These are phyloP conservation scores for Platygyra sinensis DNA, from an alignment of 64 coral and sea anemone species.

Conservation along the genomic window DNA sequence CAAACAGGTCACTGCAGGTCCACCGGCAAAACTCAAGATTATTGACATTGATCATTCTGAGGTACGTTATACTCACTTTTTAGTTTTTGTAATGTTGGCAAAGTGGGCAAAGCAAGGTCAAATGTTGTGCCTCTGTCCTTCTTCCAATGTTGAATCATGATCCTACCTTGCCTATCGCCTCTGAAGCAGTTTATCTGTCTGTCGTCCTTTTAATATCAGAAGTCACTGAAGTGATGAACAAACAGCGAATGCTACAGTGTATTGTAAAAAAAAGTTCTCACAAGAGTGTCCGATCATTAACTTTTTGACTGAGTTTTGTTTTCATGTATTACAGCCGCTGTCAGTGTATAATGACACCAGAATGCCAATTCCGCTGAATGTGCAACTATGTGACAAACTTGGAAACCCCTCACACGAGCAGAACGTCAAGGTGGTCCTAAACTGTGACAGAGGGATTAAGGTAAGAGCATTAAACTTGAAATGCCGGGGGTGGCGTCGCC, in stretches of 20 bases:
- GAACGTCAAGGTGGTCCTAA: constrained; percentile 82
- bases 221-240: too few relatives aligned
- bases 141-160: too few relatives aligned
- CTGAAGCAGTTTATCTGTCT: too few relatives aligned
- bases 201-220: too few relatives aligned
- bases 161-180: too few relatives aligned
- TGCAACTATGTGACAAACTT: constrained; percentile 80
- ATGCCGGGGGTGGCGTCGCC: too few relatives aligned
- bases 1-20: constrained; percentile 74
- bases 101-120: not conserved
- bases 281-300: too few relatives aligned
- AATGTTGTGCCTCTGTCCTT: not conserved
- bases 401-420: constrained; percentile 72
- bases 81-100: not conserved
- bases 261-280: too few relatives aligned
- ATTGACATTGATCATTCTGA: constrained; percentile 40
- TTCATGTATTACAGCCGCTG: constrained; percentile 55
- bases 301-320: not conserved
- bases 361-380: constrained; percentile 51
- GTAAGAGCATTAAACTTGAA: constrained; percentile 11
- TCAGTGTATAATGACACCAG: constrained; percentile 76
- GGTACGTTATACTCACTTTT: not conserved
- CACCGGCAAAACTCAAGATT: constrained; percentile 71
- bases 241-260: too few relatives aligned
- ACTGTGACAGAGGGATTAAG: constrained; percentile 85